Base-by-base conservation (phyloP, 2,888 invertebrate species). In the Anthophora plumipes region DNA sequence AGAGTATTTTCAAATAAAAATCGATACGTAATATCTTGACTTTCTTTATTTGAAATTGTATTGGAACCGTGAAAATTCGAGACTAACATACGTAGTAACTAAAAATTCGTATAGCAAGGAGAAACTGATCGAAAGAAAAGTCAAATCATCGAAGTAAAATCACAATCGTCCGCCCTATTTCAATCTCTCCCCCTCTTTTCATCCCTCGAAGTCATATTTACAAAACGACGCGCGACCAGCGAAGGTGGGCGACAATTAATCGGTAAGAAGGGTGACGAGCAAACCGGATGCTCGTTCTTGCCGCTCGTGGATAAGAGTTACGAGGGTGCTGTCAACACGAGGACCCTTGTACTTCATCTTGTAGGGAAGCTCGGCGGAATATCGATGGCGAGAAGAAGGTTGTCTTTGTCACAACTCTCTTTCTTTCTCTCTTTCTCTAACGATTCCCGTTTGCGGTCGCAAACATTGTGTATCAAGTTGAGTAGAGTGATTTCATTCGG, bases 311-410 rank as follows among this genome's bases (percentile, higher is more conserved):
- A 81, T 72, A 80, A 86, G 82, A 86, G 80, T 84, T 86, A 86
- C 84, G 86, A 84, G 86, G 84, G 78, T 82, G 78, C 86, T 85
- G 86, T 82, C 86, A 79, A 84, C 84, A 74, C 74, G 66, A 80
- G 81, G 77, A 73, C 80, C 82, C 81, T 85, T 67, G 77, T 69
- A 71, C 82, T 86, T 82, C 78, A 71, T 86, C 84, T 86, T 72
- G 75, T 75, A 76, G 76, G 80, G 70, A 72, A 78, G 71, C 25
- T 37, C 31, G 39, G 59, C 43, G 74, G 83, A 86, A 81, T 86
- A 86, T 80, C 82, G 86, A 83, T 76, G 84, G 50, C 61, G 63
- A 55, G 75, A 77, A 57, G 70, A 69, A 77, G 71, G 57, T 68
- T 41, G 66, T 74, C 70, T 61, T 67, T 52, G 67, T 71, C 79